phyloP scores from a whole-genome alignment of 2,888 invertebrate species.

The Epistrophe grossulariae region DNA sequence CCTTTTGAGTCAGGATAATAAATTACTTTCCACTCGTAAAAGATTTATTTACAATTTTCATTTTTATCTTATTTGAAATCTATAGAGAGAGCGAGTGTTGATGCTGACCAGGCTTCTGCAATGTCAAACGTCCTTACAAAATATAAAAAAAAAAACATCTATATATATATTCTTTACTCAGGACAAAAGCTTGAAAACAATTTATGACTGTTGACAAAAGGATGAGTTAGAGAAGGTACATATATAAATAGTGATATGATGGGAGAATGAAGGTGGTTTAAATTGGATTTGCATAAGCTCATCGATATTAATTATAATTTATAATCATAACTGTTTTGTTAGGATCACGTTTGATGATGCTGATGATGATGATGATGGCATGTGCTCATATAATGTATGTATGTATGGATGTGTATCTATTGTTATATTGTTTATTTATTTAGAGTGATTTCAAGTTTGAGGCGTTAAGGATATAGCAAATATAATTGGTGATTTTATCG shows the following conservation, averaged over 20 bases:
- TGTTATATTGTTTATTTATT: constrained; percentile 62
- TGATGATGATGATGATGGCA: constrained; percentile 1
- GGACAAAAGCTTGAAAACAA: constrained; percentile 47
- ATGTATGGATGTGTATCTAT: not conserved
- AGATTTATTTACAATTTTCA: constrained; percentile 68
- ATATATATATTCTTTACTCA: not conserved
- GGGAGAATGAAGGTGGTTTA: constrained; percentile 37
- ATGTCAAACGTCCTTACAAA: constrained; percentile 45
- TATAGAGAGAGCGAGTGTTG: constrained; percentile 13
- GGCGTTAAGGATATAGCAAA: constrained; percentile 16
- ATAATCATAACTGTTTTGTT: constrained; percentile 74
- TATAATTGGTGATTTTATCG: constrained; percentile 70
- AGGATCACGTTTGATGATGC: constrained; percentile 58
- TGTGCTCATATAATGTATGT: not conserved
- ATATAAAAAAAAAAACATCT: not conserved
- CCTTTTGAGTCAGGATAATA: constrained; percentile 66
- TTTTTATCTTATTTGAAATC: constrained; percentile 28
- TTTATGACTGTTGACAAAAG: constrained; percentile 67
- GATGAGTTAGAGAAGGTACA: constrained; percentile 8
- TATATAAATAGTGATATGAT: not conserved
- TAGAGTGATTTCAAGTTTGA: constrained; percentile 40
- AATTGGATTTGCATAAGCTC: constrained; percentile 75
- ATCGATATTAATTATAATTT: constrained; percentile 75
- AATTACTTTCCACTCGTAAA: constrained; percentile 67
- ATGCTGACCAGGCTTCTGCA: constrained; percentile 40